Conservation (phyloP, 2,888 invertebrate genomes). For the Trileptium ribeirensis region DNA sequence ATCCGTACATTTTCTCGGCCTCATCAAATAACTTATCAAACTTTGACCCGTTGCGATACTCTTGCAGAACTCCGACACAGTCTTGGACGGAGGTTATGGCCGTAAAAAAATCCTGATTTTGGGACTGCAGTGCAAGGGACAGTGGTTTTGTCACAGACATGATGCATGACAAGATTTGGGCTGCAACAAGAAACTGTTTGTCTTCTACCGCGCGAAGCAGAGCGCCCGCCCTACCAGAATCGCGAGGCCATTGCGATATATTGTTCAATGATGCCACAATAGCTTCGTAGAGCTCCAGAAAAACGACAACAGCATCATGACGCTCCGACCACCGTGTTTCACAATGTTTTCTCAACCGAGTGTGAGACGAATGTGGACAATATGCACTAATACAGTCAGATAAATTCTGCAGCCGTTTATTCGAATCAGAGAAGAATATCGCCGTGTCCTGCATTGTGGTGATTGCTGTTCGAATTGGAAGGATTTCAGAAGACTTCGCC, state of each 20-base stretch:
- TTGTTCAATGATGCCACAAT: neutral
- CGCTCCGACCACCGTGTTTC: conserved; percentile 1
- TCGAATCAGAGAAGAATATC: neutral
- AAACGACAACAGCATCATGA: neutral
- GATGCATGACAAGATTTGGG: neutral
- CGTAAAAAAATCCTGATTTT: neutral
- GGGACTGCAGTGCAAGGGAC: neutral
- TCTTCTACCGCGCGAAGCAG: neutral
- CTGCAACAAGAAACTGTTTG: neutral
- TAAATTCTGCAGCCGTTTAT: neutral
- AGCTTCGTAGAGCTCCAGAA: neutral
- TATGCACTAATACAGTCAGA: neutral
- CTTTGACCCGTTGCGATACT: neutral
- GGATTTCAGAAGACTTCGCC: neutral
- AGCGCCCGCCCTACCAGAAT: neutral
- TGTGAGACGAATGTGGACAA: neutral
- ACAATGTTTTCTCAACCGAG: neutral
- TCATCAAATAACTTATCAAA: neutral
- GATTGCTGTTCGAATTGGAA: neutral
- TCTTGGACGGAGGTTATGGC: neutral
- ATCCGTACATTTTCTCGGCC: neutral
- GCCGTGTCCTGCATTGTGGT: neutral
- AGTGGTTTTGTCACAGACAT: neutral
- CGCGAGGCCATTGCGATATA: neutral
- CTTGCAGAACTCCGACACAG: neutral